Evolutionary conservation across 2,888 invertebrate species (phyloP).

Genomic region (Phyto melanocephala): DNA sequence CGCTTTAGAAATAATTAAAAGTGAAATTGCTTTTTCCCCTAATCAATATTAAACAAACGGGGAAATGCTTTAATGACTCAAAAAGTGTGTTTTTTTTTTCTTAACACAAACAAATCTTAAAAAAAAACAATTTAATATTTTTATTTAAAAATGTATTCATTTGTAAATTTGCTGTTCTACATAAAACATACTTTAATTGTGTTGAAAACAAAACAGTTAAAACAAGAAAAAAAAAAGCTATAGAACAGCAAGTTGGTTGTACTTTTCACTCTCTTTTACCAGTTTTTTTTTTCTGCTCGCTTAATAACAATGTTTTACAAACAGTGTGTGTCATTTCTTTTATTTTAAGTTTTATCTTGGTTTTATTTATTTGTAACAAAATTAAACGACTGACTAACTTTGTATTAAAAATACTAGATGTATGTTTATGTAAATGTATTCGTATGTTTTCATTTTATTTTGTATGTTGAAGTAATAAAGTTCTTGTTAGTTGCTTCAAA

Average conservation of each 20-base stretch:
- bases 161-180: slow-evolving; percentile 25
- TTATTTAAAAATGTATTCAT: slow-evolving; percentile 18
- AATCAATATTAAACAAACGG: slow-evolving; percentile 3
- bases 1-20: too few relatives aligned
- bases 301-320: background rate
- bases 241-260: slow-evolving; percentile 24
- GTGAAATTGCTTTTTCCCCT: background rate
- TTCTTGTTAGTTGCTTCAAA: background rate
- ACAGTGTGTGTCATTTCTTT: slow-evolving; percentile 40
- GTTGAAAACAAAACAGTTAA: background rate
- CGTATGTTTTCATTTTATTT: too few relatives aligned
- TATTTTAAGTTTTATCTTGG: slow-evolving; percentile 8
- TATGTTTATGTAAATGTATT: too few relatives aligned
- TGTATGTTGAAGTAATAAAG: too few relatives aligned
- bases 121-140: slow-evolving; percentile 29
- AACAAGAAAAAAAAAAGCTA: slow-evolving; percentile 16
- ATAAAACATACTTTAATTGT: slow-evolving; percentile 24
- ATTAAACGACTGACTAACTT: slow-evolving; percentile 44
- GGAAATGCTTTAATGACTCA: too few relatives aligned
- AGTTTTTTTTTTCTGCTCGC: background rate
- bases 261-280: background rate
- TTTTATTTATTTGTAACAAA: slow-evolving; percentile 24
- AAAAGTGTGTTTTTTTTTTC: slow-evolving; percentile 15
- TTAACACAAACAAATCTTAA: slow-evolving; percentile 35
- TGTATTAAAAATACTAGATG: background rate